These are phyloP conservation scores for Sebastes iracundus DNA, from an alignment of 2,797 vertebrate genomes.

Conservation along the genomic window DNA sequence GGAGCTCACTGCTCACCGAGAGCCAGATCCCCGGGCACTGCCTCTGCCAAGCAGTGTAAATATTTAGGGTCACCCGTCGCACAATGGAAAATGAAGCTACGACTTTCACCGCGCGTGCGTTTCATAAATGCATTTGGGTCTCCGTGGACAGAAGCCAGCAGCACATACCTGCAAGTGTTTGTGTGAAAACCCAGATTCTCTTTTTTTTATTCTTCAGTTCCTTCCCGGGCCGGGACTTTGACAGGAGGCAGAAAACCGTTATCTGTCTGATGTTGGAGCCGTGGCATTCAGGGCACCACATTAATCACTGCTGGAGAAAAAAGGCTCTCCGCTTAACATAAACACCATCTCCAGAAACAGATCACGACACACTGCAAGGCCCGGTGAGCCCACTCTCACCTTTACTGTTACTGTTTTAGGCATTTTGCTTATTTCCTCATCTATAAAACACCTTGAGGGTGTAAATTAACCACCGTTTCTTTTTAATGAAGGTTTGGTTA, in stretches of 20 bases:
- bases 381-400: not conserved
- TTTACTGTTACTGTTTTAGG: not conserved
- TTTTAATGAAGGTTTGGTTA: not conserved
- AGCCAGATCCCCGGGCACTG: conserved; percentile 61
- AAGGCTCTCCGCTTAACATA: conserved; percentile 69
- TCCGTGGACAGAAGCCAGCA: conserved; percentile 42
- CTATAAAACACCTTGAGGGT: too few relatives aligned
- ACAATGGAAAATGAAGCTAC: conserved; percentile 81
- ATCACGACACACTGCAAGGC: conserved; percentile 9
- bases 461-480: not conserved
- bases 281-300: conserved; percentile 74
- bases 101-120: conserved; percentile 28
- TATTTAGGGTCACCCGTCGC: conserved; percentile 85
- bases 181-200: conserved; percentile 32
- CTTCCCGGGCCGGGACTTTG: conserved; percentile 11
- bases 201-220: not conserved
- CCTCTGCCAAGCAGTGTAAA: conserved; percentile 82
- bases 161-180: conserved; percentile 48
- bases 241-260: conserved; percentile 66
- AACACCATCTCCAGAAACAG: conserved; percentile 72
- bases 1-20: conserved; percentile 35
- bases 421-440: not conserved
- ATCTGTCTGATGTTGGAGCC: conserved; percentile 70
- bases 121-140: not conserved
- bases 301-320: conserved; percentile 75